Base-by-base conservation (phyloP, 2,113 vertebrate genomes). In the Strix uralensis region DNA sequence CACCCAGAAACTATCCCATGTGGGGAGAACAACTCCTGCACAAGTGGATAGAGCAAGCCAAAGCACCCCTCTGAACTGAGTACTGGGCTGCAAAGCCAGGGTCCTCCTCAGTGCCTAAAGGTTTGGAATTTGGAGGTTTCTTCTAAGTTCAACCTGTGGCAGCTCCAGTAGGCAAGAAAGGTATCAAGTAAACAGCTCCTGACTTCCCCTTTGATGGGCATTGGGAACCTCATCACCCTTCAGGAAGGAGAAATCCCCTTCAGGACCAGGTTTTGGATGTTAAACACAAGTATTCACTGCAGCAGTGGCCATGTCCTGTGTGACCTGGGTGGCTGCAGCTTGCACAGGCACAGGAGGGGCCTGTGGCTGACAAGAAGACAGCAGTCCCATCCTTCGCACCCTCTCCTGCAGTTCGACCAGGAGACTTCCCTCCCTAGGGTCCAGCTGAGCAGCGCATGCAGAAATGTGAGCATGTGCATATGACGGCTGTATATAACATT, bases 391-490 rank as follows among this genome's bases (percentile, higher is more conserved):
- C 26, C 54, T 58, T 72, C 5, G 0, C 27, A 51, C 9, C 36
- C 52, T 61, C 51, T 75, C n/a, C 51, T 15, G 34, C 1, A 0
- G 7, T 71, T 66, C 1, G 0, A 49, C 40, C 19, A 36, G 8
- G 10, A 81, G 20, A 67, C 32, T 13, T 62, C 54, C 32, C 17
- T 77, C 63, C n/a, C 65, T 6, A 14, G 0, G 26, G 32, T 38
- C 54, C 75, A 59, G 27, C 46, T 38, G 46, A 66, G 52, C 70
- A 15, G 15, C 3, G 1, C 1, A 2, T 44, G 47, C 2, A 0
- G 54, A 71, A 66, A 21, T 2, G 1, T 0, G 2, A 61, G 40
- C n/a, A 15, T 0, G 0, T 38, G 15, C 1, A 0, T 36, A 32
- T 47, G 29, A 4, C 1, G 1, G 59, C 25, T 40, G 13, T 32